Conservation (phyloP, 2,113 vertebrate genomes). For the Glaucidium brasilianum region DNA sequence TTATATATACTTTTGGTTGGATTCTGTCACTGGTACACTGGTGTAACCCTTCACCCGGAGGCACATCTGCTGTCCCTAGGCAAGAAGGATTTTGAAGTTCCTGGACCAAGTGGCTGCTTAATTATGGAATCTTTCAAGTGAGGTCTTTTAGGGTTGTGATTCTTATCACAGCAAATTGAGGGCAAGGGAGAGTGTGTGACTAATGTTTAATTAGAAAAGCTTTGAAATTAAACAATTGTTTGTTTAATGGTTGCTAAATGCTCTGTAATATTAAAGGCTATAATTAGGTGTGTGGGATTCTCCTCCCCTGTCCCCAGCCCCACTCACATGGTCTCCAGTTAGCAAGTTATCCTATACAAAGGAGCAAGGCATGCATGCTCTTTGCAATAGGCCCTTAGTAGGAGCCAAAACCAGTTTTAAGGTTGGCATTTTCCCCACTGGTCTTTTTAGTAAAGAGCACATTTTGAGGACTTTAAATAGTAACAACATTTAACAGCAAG, state of each 20-base stretch:
- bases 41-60: neutral
- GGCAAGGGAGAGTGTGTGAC: slow-evolving; percentile 48
- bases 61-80: neutral
- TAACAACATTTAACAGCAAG: neutral
- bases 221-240: slow-evolving; percentile 51
- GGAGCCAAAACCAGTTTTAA: neutral
- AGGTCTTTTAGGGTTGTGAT: slow-evolving; percentile 31
- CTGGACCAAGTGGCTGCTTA: slow-evolving; percentile 6
- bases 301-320: neutral
- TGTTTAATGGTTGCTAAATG: slow-evolving; percentile 54
- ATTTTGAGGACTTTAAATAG: neutral
- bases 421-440: neutral
- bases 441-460: neutral
- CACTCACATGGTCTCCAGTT: rapidly evolving
- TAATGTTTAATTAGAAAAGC: slow-evolving; percentile 60
- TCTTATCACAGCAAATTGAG: slow-evolving; percentile 45
- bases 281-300: neutral
- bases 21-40: neutral
- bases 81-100: neutral
- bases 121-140: slow-evolving; percentile 22
- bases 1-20: neutral
- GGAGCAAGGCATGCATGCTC: neutral
- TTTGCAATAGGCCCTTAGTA: neutral
- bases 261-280: slow-evolving; percentile 14
- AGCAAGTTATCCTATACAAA: neutral